Conservation (phyloP, 2,888 invertebrate genomes). For the Nomada fabriciana region DNA sequence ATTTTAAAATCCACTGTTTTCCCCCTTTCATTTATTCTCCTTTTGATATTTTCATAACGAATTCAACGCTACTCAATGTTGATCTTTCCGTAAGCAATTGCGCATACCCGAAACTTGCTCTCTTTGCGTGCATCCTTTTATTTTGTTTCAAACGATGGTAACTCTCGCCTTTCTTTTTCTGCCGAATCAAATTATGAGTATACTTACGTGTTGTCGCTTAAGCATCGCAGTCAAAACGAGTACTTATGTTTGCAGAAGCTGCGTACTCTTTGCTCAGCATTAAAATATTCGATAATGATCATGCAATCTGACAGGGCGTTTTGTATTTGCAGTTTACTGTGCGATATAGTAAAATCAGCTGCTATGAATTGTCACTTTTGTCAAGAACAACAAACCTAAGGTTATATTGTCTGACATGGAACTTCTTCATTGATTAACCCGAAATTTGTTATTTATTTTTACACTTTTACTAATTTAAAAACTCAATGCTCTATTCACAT, state of each 20-base stretch:
- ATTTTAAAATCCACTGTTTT: background rate
- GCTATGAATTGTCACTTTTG: background rate
- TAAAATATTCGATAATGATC: conserved; percentile 23
- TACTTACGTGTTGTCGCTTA: background rate
- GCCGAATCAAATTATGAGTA: background rate
- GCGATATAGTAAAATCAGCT: background rate
- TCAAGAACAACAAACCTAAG: background rate
- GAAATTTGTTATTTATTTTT: no score
- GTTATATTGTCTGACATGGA: no score
- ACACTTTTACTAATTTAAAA: no score
- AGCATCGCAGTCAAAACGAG: background rate
- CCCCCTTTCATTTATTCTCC: background rate
- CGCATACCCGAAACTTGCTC: background rate
- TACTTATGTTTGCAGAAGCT: conserved; percentile 1
- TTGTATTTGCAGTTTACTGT: no score
- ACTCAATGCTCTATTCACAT: no score
- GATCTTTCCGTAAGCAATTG: conserved; percentile 27
- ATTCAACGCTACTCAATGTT: conserved; percentile 15
- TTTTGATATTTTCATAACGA: conserved; percentile 1
- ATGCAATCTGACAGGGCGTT: background rate
- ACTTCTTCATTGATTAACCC: no score
- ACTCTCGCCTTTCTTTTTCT: background rate
- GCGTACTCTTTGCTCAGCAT: conserved; percentile 15
- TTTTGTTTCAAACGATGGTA: background rate
- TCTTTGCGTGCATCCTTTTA: background rate